These are phyloP conservation scores for Amiota minor DNA, from an alignment of 2,888 invertebrate species.

Conservation along the genomic window DNA sequence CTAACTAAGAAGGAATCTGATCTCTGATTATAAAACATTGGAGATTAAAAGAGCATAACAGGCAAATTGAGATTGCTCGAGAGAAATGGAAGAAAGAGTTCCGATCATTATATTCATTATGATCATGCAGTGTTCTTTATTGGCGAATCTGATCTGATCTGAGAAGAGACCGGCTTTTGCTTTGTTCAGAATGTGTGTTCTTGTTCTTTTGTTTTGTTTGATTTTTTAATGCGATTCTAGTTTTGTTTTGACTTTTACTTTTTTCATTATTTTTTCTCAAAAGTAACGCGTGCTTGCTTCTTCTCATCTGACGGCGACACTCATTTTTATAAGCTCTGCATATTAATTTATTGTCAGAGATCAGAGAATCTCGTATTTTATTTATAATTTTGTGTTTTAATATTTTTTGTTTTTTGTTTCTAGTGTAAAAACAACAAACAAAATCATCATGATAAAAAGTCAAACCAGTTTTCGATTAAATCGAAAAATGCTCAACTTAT, in stretches of 20 bases:
- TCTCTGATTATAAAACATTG: neutral
- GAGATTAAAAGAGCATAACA: neutral
- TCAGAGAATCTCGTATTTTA: neutral
- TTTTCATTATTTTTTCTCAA: neutral
- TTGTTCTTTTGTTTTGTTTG: slow-evolving; percentile 12
- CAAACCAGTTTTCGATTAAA: no score
- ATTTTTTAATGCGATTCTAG: slow-evolving; percentile 2
- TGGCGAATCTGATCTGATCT: no score
- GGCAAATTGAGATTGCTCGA: no score
- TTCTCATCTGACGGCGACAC: no score
- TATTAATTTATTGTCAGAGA: neutral
- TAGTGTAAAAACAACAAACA: no score
- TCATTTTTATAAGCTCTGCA: slow-evolving; percentile 10
- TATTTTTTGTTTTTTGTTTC: no score
- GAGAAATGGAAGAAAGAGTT: no score
- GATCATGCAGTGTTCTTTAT: no score
- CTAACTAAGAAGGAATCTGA: neutral
- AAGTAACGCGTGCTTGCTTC: neutral
- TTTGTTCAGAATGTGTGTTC: slow-evolving; percentile 32
- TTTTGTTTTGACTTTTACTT: neutral
- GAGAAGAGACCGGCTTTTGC: slow-evolving; percentile 54
- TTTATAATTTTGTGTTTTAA: neutral
- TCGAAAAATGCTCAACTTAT: no score
- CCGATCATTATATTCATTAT: no score
- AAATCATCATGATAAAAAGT: no score